phyloP scores from a whole-genome alignment of 2,888 invertebrate genomes.

The Anthrax anthrax region DNA sequence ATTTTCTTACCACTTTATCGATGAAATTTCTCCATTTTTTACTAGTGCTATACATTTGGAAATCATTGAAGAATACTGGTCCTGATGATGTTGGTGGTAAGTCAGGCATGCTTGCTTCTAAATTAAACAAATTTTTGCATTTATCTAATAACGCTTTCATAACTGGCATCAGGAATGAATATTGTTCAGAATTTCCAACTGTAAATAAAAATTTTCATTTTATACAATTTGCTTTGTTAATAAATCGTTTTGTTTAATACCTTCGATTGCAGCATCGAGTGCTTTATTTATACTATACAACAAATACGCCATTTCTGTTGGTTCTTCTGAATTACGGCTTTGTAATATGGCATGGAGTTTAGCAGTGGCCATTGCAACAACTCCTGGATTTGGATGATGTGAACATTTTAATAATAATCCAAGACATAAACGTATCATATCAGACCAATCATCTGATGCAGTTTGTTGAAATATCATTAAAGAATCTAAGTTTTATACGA shows the following conservation, averaged over 20 bases:
- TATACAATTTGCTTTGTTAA: not conserved
- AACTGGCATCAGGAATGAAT: conserved; percentile 46
- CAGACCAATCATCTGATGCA: conserved; percentile 38
- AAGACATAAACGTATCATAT: conserved; percentile 40
- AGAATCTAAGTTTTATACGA: too few species aligned
- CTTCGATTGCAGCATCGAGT: conserved; percentile 35
- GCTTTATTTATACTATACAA: conserved; percentile 36
- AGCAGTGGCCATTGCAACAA: conserved; percentile 46
- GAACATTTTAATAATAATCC: conserved; percentile 37
- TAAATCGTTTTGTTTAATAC: conserved; percentile 24
- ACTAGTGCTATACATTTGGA: conserved; percentile 39
- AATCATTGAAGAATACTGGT: conserved; percentile 45
- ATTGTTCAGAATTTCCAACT: conserved; percentile 41
- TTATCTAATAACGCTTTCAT: conserved; percentile 46
- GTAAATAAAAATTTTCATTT: conserved; percentile 5
- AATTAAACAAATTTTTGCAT: conserved; percentile 27
- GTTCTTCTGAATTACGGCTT: conserved; percentile 38
- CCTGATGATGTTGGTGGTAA: conserved; percentile 40
- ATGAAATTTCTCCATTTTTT: conserved; percentile 42
- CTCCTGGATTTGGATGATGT: conserved; percentile 35
- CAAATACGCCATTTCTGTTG: conserved; percentile 41
- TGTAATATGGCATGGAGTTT: conserved; percentile 44
- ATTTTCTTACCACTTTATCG: conserved; percentile 38
- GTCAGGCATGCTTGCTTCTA: conserved; percentile 33
- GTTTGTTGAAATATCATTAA: conserved; percentile 42